These are phyloP conservation scores for Meloidogyne floridensis DNA, from an alignment of 1,140 invertebrate genomes.

Conservation along the genomic window DNA sequence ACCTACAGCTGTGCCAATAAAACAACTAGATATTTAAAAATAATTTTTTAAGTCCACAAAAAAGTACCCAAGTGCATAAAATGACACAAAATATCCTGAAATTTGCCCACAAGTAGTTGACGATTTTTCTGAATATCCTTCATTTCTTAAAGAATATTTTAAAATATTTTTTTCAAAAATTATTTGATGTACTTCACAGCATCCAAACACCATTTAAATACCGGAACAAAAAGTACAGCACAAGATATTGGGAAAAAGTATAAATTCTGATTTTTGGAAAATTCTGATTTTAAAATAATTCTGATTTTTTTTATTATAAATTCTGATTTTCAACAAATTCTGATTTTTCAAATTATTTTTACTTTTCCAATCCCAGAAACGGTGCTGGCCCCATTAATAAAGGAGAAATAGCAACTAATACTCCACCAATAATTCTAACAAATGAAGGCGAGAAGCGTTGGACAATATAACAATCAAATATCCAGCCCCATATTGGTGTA, in stretches of 20 bases:
- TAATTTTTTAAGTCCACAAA: background rate
- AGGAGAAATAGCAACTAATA: background rate
- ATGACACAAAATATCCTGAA: conserved; percentile 18
- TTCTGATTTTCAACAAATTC: too few relatives aligned
- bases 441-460: conserved; percentile 1
- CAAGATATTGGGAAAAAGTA: too few relatives aligned
- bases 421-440: background rate
- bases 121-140: conserved; percentile 13
- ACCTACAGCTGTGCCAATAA: conserved; percentile 47
- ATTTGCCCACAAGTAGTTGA: conserved; percentile 15
- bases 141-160: background rate
- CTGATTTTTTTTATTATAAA: too few relatives aligned
- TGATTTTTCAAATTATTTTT: background rate
- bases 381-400: conserved; percentile 24
- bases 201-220: conserved; percentile 31
- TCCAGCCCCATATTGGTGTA: background rate
- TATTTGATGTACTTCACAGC: conserved; percentile 11
- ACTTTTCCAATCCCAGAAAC: conserved; percentile 12
- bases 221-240: conserved; percentile 4
- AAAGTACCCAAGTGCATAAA: background rate
- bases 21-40: conserved; percentile 9
- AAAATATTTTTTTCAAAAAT: background rate
- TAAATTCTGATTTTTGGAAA: background rate
- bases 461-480: conserved; percentile 14
- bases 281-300: too few relatives aligned